Percentiles rank a stretch among this genome's conserved stretches.
Conservation (phyloP, 2,888 invertebrate genomes). For the Perizoma affinitatum region DNA sequence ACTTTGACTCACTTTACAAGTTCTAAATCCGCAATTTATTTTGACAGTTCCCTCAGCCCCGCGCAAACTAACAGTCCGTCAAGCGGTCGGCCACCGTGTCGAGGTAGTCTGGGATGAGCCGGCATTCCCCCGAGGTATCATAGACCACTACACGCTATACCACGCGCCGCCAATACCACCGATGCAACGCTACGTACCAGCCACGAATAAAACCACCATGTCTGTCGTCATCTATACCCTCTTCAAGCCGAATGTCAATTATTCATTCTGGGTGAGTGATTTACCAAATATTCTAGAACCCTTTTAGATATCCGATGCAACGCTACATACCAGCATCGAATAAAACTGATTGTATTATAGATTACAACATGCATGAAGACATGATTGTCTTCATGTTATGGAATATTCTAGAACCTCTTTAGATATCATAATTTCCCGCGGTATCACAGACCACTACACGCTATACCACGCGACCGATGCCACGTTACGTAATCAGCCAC, state of each 20-base stretch:
- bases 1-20: too few relatives aligned
- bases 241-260: constrained; percentile 83
- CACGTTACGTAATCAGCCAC: constrained; percentile 66
- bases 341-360: too few relatives aligned
- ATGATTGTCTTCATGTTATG: too few relatives aligned
- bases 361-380: too few relatives aligned
- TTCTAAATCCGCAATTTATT: not conserved
- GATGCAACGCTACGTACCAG: constrained; percentile 64
- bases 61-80: constrained; percentile 85
- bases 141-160: constrained; percentile 86
- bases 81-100: constrained; percentile 86
- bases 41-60: constrained; percentile 87
- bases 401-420: too few relatives aligned
- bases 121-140: constrained; percentile 84
- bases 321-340: too few relatives aligned
- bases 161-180: constrained; percentile 88
- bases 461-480: constrained; percentile 83
- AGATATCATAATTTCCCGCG: too few relatives aligned
- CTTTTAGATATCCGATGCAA: too few relatives aligned
- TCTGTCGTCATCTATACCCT: constrained; percentile 81
- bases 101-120: constrained; percentile 89
- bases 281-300: too few relatives aligned
- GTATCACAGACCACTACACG: constrained; percentile 86
- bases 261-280: constrained; percentile 89
- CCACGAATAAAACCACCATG: constrained; percentile 55